Evolutionary conservation across 30 jellyfish, hydroid and myxozoan species (phyloP).

Genomic region (Aurelia sp.): DNA sequence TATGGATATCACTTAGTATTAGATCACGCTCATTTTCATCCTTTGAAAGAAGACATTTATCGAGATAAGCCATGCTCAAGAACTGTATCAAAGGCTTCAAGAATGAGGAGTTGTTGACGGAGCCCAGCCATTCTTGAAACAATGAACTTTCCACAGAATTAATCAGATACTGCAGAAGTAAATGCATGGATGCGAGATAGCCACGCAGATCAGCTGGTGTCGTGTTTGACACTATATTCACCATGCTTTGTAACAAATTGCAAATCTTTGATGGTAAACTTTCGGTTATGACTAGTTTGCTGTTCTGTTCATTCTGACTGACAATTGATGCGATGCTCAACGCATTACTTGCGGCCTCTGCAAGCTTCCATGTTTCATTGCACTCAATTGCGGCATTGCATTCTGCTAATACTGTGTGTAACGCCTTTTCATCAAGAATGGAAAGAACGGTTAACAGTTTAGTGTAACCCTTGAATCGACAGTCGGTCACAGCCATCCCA

Average conservation of each 20-base stretch:
- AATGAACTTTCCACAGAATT: neutral
- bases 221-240: slow-evolving; percentile 15
- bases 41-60: slow-evolving; percentile 13
- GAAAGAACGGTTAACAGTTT: slow-evolving; percentile 14
- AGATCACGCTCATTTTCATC: neutral
- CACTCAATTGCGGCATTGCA: neutral
- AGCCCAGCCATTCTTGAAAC: slow-evolving; percentile 46
- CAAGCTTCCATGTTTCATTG: neutral
- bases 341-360: neutral
- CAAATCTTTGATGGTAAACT: slow-evolving; percentile 27
- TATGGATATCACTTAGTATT: slow-evolving; percentile 12
- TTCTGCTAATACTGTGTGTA: neutral
- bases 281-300: neutral
- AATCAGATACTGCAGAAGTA: slow-evolving; percentile 4
- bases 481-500: slow-evolving; percentile 2
- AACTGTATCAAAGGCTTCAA: slow-evolving; percentile 21
- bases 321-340: neutral
- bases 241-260: neutral
- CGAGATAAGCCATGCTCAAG: slow-evolving; percentile 42
- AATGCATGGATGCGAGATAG: slow-evolving; percentile 10
- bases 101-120: slow-evolving; percentile 12
- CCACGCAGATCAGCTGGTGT: slow-evolving; percentile 11
- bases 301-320: slow-evolving; percentile 18
- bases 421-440: neutral
- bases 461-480: neutral